Percentiles rank a stretch among this genome's conserved stretches.
Conservation (phyloP, 1,140 invertebrate species). For the Aphidius ervi region DNA sequence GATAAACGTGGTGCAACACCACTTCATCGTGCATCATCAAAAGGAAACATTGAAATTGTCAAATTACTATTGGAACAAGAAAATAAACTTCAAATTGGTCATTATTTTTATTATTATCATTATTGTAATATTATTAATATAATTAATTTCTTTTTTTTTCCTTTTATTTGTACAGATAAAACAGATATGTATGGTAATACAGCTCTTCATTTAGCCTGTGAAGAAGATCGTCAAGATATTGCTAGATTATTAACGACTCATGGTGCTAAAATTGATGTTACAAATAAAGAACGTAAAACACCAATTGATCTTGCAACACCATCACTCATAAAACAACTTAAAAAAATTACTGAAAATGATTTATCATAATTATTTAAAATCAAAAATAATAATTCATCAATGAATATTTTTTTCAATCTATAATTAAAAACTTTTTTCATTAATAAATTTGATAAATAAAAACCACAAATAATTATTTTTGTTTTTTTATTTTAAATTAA, state of each 20-base stretch:
- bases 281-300: slow-evolving; percentile 70
- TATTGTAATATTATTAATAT: slow-evolving; percentile 16
- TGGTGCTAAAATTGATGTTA: slow-evolving; percentile 60
- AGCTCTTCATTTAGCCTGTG: slow-evolving; percentile 77
- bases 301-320: slow-evolving; percentile 64
- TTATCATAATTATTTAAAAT: neutral
- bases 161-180: slow-evolving; percentile 44
- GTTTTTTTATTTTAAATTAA: neutral
- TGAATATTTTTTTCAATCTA: no score
- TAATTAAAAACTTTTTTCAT: neutral
- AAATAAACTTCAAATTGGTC: slow-evolving; percentile 48
- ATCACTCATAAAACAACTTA: slow-evolving; percentile 40
- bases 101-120: slow-evolving; percentile 2
- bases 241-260: slow-evolving; percentile 65
- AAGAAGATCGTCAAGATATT: slow-evolving; percentile 71
- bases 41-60: slow-evolving; percentile 69
- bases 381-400: neutral
- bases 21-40: slow-evolving; percentile 80
- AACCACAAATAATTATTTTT: neutral
- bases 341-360: slow-evolving; percentile 26
- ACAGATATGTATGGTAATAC: slow-evolving; percentile 67
- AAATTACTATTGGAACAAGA: slow-evolving; percentile 62
- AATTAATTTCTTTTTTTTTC: neutral
- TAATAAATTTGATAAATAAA: neutral
- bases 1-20: slow-evolving; percentile 76